phyloP scores from a whole-genome alignment of 1,140 invertebrate genomes.

The Drosophila carrolli region DNA sequence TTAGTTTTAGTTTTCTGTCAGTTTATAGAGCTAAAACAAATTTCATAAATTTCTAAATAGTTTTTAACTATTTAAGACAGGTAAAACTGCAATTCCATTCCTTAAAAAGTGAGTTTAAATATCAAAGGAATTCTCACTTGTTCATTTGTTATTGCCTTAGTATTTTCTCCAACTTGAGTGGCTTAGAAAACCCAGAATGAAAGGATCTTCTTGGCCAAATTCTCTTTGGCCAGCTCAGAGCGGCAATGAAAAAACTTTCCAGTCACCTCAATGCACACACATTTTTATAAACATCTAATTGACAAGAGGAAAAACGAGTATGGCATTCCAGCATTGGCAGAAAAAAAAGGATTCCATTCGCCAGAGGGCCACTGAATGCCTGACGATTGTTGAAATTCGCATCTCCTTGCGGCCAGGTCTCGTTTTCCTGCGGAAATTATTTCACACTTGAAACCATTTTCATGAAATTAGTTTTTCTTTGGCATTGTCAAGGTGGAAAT shows the following conservation, averaged over 20 bases:
- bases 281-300: constrained; percentile 79
- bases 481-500: constrained; percentile 37
- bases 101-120: neutral
- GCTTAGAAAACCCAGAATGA: constrained; percentile 1
- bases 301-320: constrained; percentile 55
- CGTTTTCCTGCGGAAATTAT: constrained; percentile 65
- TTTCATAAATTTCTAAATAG: too few relatives aligned
- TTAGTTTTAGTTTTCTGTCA: too few relatives aligned
- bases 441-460: constrained; percentile 76
- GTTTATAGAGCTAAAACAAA: too few relatives aligned
- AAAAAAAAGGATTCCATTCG: constrained; percentile 44
- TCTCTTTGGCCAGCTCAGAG: constrained; percentile 28
- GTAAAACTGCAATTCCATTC: constrained; percentile 1
- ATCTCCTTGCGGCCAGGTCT: constrained; percentile 43
- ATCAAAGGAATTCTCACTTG: neutral
- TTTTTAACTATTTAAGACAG: too few relatives aligned
- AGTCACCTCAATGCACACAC: constrained; percentile 58
- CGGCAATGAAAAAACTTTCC: constrained; percentile 70
- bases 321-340: constrained; percentile 30
- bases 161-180: constrained; percentile 15
- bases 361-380: constrained; percentile 61
- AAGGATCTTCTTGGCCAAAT: constrained; percentile 16
- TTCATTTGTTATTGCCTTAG: constrained; percentile 16
- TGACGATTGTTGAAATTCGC: constrained; percentile 59
- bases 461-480: constrained; percentile 80